A percentile compares a stretch with the other conserved stretches of the same genome.
These are phyloP conservation scores for Littorina saxatilis DNA, from an alignment of 1,140 invertebrate species.

Conservation along the genomic window DNA sequence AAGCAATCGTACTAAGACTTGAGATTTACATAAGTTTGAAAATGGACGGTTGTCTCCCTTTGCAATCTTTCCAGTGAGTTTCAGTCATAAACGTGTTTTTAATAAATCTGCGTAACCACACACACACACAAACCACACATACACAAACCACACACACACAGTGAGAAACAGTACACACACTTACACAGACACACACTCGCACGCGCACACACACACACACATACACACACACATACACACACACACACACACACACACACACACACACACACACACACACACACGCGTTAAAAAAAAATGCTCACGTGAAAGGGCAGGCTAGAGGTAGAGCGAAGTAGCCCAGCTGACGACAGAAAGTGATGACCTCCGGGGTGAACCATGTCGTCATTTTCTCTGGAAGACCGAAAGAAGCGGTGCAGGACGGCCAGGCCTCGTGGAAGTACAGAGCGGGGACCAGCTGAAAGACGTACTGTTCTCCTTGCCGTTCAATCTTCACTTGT, in stretches of 20 bases:
- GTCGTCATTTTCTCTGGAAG: slow-evolving; percentile 21
- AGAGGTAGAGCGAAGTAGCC: slow-evolving; percentile 46
- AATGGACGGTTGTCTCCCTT: too few species aligned
- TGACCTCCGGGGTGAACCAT: slow-evolving; percentile 42
- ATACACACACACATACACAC: neutral
- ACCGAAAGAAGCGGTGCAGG: slow-evolving; percentile 27
- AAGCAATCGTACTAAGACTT: too few species aligned
- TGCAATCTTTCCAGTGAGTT: too few species aligned
- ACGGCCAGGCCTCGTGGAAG: slow-evolving; percentile 46
- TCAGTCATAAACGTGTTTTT: too few species aligned
- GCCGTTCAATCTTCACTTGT: slow-evolving; percentile 37
- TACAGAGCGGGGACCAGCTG: slow-evolving; percentile 46
- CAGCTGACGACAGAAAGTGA: slow-evolving; percentile 27
- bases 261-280: too few species aligned
- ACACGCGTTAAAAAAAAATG: too few species aligned
- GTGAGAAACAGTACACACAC: neutral
- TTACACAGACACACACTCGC: neutral
- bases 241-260: too few species aligned
- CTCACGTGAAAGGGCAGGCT: slow-evolving; percentile 31
- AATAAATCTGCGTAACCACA: too few species aligned
- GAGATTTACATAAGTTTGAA: too few species aligned
- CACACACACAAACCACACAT: neutral
- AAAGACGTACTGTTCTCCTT: slow-evolving; percentile 35
- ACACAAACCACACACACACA: neutral
- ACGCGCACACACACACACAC: neutral